A percentile compares a stretch with the other conserved stretches of the same genome.
Conservation (phyloP, 2,113 vertebrate genomes). For the Grammomys dolichurus region DNA sequence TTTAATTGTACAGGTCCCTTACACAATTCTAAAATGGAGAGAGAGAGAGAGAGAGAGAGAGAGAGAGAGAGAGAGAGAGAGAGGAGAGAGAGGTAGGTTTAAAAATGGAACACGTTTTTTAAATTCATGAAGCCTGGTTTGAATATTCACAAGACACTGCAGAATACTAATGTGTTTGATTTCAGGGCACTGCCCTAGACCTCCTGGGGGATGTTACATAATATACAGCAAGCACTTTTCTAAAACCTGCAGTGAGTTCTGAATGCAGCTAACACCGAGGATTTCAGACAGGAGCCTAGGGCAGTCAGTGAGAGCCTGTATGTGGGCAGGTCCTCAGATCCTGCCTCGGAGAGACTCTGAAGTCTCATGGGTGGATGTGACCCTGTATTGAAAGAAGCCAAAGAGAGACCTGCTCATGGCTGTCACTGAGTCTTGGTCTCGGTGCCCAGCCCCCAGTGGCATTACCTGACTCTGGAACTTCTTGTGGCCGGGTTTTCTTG, state of each 20-base stretch:
- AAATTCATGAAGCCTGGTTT: constrained; percentile 45
- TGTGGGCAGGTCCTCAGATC: neutral
- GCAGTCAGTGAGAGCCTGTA: neutral
- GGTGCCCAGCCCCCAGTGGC: neutral
- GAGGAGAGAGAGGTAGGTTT: constrained; percentile 57
- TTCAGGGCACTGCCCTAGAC: neutral
- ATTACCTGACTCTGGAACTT: constrained; percentile 84
- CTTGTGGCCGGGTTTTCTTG: constrained; percentile 82
- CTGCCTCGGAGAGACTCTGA: neutral
- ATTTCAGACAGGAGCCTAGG: neutral
- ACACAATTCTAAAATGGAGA: constrained; percentile 61
- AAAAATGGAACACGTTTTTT: constrained; percentile 48
- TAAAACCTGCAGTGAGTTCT: constrained; percentile 42
- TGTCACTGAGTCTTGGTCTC: neutral
- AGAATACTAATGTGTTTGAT: constrained; percentile 46
- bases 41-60: neutral
- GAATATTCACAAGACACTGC: constrained; percentile 47
- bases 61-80: neutral
- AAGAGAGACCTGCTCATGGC: neutral
- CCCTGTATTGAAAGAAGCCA: neutral
- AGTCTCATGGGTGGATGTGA: neutral
- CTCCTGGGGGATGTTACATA: neutral
- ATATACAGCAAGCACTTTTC: neutral
- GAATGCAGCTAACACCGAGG: constrained; percentile 4
- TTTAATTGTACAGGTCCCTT: constrained; percentile 38